Evolutionary conservation across 2,888 invertebrate genomes (phyloP).

Genomic region (Drosophila lutescens): DNA sequence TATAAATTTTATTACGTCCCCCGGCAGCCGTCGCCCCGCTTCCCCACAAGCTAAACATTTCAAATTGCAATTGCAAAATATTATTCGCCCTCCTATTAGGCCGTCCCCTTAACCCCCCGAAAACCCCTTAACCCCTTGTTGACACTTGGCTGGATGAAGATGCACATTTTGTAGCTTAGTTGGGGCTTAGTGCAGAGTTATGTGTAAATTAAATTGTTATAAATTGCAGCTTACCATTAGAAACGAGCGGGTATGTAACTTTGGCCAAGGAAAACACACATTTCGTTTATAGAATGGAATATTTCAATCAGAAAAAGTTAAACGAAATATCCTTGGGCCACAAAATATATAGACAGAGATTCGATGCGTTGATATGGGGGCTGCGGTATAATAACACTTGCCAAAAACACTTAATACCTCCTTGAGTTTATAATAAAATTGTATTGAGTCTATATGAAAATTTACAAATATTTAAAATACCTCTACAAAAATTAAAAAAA

Average conservation of each 20-base stretch:
- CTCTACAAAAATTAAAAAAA: too few relatives aligned
- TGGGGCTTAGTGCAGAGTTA: conserved; percentile 48
- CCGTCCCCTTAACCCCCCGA: neutral
- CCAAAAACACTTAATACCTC: neutral
- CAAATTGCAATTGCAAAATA: conserved; percentile 43
- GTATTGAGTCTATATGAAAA: too few relatives aligned
- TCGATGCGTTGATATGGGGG: conserved; percentile 16
- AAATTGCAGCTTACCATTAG: conserved; percentile 61
- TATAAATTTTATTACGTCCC: conserved; percentile 26
- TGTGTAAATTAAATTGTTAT: conserved; percentile 73
- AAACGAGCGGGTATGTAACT: conserved; percentile 13
- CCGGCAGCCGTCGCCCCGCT: neutral
- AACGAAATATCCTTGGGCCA: conserved; percentile 45
- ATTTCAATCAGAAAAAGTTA: conserved; percentile 52
- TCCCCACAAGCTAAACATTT: conserved; percentile 38
- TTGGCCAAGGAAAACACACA: conserved; percentile 33
- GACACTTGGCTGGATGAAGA: conserved; percentile 28
- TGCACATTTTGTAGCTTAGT: conserved; percentile 41
- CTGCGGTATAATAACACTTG: conserved; percentile 7
- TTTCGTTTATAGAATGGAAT: conserved; percentile 21
- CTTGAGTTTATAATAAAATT: too few relatives aligned
- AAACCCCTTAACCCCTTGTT: conserved; percentile 11
- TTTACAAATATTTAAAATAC: too few relatives aligned
- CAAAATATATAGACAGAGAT: conserved; percentile 44
- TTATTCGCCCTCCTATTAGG: conserved; percentile 11